Evolutionary conservation across 2,113 vertebrate species (phyloP).

Genomic region (Brachionichthys hirsutus): DNA sequence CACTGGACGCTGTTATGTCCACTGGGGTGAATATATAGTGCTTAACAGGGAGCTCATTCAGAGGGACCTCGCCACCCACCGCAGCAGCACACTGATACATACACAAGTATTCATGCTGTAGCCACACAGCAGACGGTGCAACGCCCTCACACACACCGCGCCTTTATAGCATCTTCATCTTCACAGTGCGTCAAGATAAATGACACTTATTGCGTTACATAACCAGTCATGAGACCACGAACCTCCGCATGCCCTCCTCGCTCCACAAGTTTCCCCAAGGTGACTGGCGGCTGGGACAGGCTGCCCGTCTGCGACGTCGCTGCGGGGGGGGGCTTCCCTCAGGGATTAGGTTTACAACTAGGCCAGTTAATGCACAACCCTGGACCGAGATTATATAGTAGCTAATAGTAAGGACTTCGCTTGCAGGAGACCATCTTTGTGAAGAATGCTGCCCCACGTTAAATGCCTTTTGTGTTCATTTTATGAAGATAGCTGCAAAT

Average conservation of each 20-base stretch:
- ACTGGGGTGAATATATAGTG: conserved; percentile 33
- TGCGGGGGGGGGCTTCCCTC: conserved; percentile 18
- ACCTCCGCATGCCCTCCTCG: conserved; percentile 4
- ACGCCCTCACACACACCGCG: neutral
- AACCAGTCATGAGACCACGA: conserved; percentile 23
- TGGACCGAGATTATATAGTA: too few species aligned
- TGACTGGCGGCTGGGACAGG: conserved; percentile 20
- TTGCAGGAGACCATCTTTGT: too few species aligned
- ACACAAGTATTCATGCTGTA: conserved; percentile 8
- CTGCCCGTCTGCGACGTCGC: conserved; percentile 16
- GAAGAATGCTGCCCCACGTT: too few species aligned
- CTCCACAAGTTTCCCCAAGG: conserved; percentile 7
- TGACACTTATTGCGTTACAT: conserved; percentile 17
- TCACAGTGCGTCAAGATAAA: conserved; percentile 2
- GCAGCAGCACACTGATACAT: conserved; percentile 12
- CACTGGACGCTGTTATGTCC: conserved; percentile 62
- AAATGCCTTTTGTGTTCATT: neutral
- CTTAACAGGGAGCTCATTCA: conserved; percentile 41
- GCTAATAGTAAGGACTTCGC: too few species aligned
- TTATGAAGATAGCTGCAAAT: neutral
- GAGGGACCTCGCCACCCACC: conserved; percentile 9
- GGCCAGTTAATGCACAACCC: neutral
- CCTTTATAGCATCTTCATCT: neutral
- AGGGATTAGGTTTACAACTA: conserved; percentile 22
- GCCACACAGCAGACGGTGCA: conserved; percentile 14